Base-by-base conservation (phyloP, 2,797 vertebrate genomes). In the Neosilurus mollespiculum region DNA sequence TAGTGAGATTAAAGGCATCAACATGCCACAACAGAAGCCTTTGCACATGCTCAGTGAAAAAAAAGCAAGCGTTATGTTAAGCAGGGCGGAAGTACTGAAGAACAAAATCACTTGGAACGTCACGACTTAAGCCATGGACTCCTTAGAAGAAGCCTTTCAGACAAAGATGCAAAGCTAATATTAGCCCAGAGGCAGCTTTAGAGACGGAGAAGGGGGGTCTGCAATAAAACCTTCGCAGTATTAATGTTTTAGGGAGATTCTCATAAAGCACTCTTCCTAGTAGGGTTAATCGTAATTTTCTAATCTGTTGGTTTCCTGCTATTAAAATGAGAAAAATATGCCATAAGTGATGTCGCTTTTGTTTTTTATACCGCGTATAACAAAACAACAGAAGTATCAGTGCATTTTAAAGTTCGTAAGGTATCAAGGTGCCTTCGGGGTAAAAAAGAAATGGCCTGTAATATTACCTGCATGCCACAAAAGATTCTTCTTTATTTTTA, bases 1-100 rank as follows among this genome's bases (percentile, higher is more conserved):
- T 87, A 81, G 82, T 86, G 66, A 78, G 69, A 80, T 77, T 81
- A 71, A 81, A 64, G n/a, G 30, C 76, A 70, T 85, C 24, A 64
- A 78, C 53, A 66, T 61, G 77, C 73, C 70, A 66, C 26, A 34
- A 22, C 61, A 49, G 61, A 82, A 81, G n/a, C 49, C 78, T 69
- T 88, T 75, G 84, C 83, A 85, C 81, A 83, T 77, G 76, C 61
- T 77, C 62, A 67, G 62, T 16, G 51, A 61, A 81, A 34, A 64
- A 20, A 83, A 77, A 59, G 53, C 30, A 70, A 58, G 59, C 1
- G 53, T 65, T 20, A 67, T 37, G 77, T 87, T 75, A 81, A 71
- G 51, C 15, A n/a, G 7, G 20, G 22, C 24, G 20, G 37, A 30
- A 81, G 37, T 51, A 22, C 37, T 22, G 53, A 80, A 64, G 76